Evolutionary conservation across 2,113 vertebrate genomes (phyloP).

Genomic region (Lontra canadensis): DNA sequence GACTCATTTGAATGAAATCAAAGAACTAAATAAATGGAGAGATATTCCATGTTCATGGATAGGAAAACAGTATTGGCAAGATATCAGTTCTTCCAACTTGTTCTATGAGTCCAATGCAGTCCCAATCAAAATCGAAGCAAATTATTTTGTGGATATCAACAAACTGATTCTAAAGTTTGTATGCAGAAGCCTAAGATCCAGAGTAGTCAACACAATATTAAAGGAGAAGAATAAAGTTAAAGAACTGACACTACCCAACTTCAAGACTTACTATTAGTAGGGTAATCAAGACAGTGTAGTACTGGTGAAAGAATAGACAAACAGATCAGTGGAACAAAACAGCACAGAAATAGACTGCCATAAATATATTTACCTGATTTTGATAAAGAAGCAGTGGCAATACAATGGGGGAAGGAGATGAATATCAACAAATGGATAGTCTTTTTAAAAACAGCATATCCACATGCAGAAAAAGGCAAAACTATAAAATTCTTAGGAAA

Average conservation of each 20-base stretch:
- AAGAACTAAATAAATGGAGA: not conserved
- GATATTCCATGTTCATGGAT: not conserved
- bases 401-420: not conserved
- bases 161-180: not conserved
- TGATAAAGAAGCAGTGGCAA: not conserved
- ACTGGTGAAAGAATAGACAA: not conserved
- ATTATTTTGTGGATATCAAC: not conserved
- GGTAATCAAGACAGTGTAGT: not conserved
- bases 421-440: not conserved
- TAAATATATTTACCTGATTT: not conserved
- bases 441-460: not conserved
- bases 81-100: not conserved
- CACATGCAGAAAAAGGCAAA: not conserved
- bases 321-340: not conserved
- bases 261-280: not conserved
- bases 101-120: not conserved
- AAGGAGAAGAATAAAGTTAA: not conserved
- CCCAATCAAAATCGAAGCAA: not conserved
- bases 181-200: not conserved
- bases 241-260: not conserved
- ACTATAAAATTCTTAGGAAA: not conserved
- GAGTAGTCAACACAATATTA: not conserved
- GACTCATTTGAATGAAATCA: not conserved
- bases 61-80: not conserved
- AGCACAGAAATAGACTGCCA: not conserved